Conservation (phyloP, 2,113 vertebrate species). For the Cisticola juncidis region DNA sequence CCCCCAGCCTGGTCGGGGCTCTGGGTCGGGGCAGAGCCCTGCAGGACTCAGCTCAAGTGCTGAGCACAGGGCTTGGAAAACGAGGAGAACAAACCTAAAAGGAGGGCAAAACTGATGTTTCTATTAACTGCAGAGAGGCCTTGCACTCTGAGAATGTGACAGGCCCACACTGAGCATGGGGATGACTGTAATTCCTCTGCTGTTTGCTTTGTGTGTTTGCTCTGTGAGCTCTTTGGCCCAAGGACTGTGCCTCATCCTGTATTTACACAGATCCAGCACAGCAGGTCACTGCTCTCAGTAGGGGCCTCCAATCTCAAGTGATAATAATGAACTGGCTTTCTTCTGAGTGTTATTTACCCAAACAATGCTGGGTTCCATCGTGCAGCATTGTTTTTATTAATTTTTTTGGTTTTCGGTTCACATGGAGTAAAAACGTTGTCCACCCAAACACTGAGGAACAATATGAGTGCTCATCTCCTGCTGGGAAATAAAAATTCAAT, state of each 20-base stretch:
- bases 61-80: neutral
- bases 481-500: constrained; percentile 52
- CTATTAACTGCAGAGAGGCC: neutral
- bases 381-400: constrained; percentile 31
- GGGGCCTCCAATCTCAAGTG: constrained; percentile 27
- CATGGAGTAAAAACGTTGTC: constrained; percentile 36
- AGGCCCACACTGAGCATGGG: neutral
- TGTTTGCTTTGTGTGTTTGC: constrained; percentile 55
- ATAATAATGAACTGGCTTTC: constrained; percentile 48
- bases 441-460: neutral
- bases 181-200: neutral
- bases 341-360: constrained; percentile 37
- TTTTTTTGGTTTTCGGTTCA: neutral
- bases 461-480: constrained; percentile 4
- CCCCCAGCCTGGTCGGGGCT: neutral
- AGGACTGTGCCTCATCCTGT: constrained; percentile 21
- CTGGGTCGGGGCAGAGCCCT: neutral
- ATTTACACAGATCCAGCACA: constrained; percentile 45
- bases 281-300: neutral
- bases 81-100: neutral
- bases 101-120: neutral
- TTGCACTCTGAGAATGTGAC: neutral
- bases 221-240: constrained; percentile 36
- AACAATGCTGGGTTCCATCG: constrained; percentile 10
- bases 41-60: neutral